phyloP scores from a whole-genome alignment of 2,113 vertebrate species.

The Mastomys natalensis region DNA sequence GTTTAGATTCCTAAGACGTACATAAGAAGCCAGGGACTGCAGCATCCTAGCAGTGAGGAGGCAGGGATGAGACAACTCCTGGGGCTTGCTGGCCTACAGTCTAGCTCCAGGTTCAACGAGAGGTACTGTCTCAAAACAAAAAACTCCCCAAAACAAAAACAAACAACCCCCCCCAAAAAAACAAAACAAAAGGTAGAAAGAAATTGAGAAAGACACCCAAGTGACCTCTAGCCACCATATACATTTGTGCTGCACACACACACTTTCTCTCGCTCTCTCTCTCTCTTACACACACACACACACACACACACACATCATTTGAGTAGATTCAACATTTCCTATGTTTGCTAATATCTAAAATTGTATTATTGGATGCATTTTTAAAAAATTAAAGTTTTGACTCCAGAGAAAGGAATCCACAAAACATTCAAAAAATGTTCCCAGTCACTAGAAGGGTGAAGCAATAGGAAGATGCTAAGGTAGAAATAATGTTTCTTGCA shows the following conservation, averaged over 20 bases:
- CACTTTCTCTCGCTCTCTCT: too few relatives aligned
- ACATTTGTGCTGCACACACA: neutral
- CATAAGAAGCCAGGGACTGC: neutral
- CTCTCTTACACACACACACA: too few relatives aligned
- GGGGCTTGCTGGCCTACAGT: neutral
- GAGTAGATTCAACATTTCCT: neutral
- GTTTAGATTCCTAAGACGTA: neutral
- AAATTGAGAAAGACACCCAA: neutral
- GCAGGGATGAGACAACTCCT: neutral
- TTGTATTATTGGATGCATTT: neutral
- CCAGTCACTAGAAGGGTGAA: neutral
- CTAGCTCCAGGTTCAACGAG: neutral
- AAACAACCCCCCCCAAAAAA: neutral
- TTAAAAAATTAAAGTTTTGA: neutral
- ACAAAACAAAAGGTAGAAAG: neutral
- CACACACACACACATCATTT: too few relatives aligned
- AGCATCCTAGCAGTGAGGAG: neutral
- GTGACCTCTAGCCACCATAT: neutral
- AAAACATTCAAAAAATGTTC: neutral
- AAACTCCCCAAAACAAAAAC: neutral
- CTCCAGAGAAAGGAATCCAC: neutral
- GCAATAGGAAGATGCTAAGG: neutral
- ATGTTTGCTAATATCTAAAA: neutral
- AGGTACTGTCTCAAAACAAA: neutral
- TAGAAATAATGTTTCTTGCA: neutral